phyloP scores from a whole-genome alignment of 2,797 vertebrate species.

The Myotis pilosus region DNA sequence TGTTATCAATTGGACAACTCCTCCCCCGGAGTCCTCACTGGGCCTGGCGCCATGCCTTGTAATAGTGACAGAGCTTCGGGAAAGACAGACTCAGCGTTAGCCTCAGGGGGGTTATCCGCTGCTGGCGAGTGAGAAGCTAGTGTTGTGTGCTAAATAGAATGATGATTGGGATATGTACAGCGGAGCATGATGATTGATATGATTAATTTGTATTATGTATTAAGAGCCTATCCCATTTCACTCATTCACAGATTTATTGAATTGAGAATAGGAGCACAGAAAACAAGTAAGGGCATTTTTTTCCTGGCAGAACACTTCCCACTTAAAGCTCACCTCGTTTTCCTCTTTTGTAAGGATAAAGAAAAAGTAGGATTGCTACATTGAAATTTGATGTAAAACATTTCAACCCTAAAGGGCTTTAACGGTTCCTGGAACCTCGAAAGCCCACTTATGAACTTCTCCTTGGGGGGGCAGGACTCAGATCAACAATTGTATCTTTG shows the following conservation, averaged over 20 bases:
- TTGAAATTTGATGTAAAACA: conserved; percentile 62
- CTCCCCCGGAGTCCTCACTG: neutral
- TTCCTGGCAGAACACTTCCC: neutral
- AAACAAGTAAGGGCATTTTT: conserved; percentile 57
- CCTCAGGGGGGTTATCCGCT: neutral
- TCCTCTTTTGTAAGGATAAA: conserved; percentile 64
- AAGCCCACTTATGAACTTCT: conserved; percentile 64
- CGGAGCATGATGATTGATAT: conserved; percentile 33
- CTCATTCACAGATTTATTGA: conserved; percentile 61
- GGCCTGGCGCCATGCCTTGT: neutral
- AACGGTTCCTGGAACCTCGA: neutral
- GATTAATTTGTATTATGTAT: conserved; percentile 69
- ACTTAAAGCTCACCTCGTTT: conserved; percentile 54
- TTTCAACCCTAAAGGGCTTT: conserved; percentile 52
- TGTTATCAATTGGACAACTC: neutral
- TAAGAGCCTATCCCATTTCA: conserved; percentile 56
- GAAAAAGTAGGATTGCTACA: conserved; percentile 57
- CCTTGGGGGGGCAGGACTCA: conserved; percentile 27
- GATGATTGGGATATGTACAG: conserved; percentile 21
- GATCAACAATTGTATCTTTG: conserved; percentile 53
- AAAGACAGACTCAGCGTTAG: neutral
- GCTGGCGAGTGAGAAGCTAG: neutral
- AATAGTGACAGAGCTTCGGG: neutral
- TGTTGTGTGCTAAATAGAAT: neutral
- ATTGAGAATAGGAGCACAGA: conserved; percentile 28